Evolutionary conservation across 2,797 vertebrate species (phyloP).

Genomic region (Mormyrus hasselquistii): DNA sequence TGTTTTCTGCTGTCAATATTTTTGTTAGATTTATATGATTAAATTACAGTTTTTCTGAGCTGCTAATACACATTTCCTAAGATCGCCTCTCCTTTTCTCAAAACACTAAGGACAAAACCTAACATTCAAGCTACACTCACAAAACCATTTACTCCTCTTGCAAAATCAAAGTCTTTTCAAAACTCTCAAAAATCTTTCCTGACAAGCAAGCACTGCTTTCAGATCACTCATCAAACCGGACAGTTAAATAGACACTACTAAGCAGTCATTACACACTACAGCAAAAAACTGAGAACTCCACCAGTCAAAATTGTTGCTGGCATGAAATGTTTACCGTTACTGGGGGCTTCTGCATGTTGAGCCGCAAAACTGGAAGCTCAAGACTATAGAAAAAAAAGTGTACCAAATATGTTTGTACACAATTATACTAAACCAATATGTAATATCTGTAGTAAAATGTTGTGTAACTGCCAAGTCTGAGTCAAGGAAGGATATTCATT

Average conservation of each 20-base stretch:
- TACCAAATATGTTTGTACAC: neutral
- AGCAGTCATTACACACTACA: neutral
- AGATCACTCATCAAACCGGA: neutral
- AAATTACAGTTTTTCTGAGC: neutral
- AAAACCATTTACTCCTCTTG: neutral
- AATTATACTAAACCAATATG: neutral
- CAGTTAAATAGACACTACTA: neutral
- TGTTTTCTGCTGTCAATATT: neutral
- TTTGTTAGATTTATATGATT: neutral
- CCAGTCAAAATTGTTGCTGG: neutral
- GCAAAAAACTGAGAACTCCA: neutral
- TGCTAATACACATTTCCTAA: neutral
- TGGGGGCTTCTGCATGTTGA: neutral
- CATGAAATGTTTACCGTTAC: neutral
- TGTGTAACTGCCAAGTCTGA: neutral
- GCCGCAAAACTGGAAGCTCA: neutral
- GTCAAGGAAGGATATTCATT: neutral
- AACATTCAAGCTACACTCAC: neutral
- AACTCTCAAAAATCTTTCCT: neutral
- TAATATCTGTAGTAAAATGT: neutral
- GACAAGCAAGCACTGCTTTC: neutral
- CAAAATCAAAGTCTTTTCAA: neutral
- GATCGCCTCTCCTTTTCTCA: neutral
- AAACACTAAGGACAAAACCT: neutral
- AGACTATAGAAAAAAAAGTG: neutral